Evolutionary conservation across 2,888 invertebrate species (phyloP).

Genomic region (Tachystola acroxantha): DNA sequence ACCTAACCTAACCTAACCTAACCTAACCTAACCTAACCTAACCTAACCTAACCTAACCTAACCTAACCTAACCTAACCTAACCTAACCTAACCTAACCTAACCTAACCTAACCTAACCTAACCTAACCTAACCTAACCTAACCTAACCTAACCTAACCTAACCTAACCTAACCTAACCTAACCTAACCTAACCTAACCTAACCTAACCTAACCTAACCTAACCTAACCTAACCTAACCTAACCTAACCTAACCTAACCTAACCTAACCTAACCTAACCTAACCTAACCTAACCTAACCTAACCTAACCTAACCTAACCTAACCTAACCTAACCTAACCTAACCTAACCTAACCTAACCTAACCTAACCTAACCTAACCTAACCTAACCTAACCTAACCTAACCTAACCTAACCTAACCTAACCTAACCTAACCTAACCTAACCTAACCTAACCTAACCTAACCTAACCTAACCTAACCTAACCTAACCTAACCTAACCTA

Average conservation of each 20-base stretch:
- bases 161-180: constrained; percentile 18
- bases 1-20: constrained; percentile 17
- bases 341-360: constrained; percentile 19
- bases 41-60: constrained; percentile 20
- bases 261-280: too few relatives aligned
- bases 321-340: constrained; percentile 22
- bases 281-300: constrained; percentile 22
- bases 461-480: too few relatives aligned
- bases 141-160: constrained; percentile 17
- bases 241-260: too few relatives aligned
- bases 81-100: constrained; percentile 21
- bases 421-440: too few relatives aligned
- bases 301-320: constrained; percentile 19
- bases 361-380: constrained; percentile 18
- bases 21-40: constrained; percentile 20
- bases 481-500: too few relatives aligned
- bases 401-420: constrained; percentile 20
- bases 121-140: too few relatives aligned
- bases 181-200: constrained; percentile 14
- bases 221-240: constrained; percentile 21
- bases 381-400: constrained; percentile 17
- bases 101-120: too few relatives aligned
- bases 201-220: constrained; percentile 17
- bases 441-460: too few relatives aligned
- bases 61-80: constrained; percentile 22